Base-by-base conservation (phyloP, 2,113 vertebrate species). In the Gymnorhina tibicen region DNA sequence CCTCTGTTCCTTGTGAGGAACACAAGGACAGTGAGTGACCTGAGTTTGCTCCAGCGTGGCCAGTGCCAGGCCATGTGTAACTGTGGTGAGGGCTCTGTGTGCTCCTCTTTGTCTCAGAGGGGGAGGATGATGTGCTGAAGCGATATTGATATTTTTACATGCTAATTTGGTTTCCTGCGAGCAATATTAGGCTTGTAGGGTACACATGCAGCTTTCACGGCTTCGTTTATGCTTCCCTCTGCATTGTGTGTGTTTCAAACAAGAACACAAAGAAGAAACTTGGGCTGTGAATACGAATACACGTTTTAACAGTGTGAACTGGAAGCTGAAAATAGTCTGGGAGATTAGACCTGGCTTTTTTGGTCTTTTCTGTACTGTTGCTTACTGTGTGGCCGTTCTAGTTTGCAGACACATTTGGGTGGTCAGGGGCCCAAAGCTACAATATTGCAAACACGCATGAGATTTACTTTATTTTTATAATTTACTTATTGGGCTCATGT, bases 11-110 rank as follows among this genome's bases (percentile, higher is more conserved):
- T n/a, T 44, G 1, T 66, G 24, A 75, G 47, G 50, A 50, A 9
- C 12, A 11, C 4, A 20, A 46, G 49, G 33, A 53, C 20, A 15
- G 8, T 8, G 19, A 23, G 30, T 19, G 50, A 9, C 2, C 15
- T 27, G 41, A 28, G 28, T 37, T 74, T 39, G 6, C 50, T 46
- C 8, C 50, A 28, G 0, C 0, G 1, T 4, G 14, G 49, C 33
- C 47, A 16, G 62, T 28, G 53, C 49, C 47, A 20, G 67, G 52
- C n/a, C 16, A 2, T 22, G 41, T 1, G 13, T 14, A 5, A 5
- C 41, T 12, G 13, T 18, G 33, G 20, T 18, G 46, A 56, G 20
- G 28, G 13, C 37, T 19, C 3, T 17, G 49, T 10, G 39, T 49
- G 47, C 19, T 44, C 1, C 8, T 39, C 62, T 66, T 32, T 27